Base-by-base conservation (phyloP, 1,140 invertebrate genomes). In the Mercenaria mercenaria region DNA sequence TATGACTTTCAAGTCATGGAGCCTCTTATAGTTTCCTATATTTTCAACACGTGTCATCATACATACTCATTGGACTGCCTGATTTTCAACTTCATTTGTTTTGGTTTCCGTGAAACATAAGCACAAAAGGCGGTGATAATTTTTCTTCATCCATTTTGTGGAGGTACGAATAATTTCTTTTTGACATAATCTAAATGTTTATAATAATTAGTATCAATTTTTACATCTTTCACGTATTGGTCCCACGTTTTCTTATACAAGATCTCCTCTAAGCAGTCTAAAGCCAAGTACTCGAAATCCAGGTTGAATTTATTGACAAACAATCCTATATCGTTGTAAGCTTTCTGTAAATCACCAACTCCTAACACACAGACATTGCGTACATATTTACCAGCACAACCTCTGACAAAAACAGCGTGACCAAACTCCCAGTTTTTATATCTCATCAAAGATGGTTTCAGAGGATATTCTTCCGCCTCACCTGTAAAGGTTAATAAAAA, bases 291-390 rank as follows among this genome's bases (percentile, higher is more conserved):
- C 76, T 95, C 85, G 74, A 82, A 92, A 26, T 92, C 61, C 10
- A 64, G n/a, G 79, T 92, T 90, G 67, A 95, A 94, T 84, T 95
- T 95, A 72, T 95, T 95, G 20, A 88, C 94, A 47, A 95, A 94
- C 37, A 94, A 59, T 79, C 93, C 94, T 34, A 79, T 84, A 69
- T 92, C 85, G n/a, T 52, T 81, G 11, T 83, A 87, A n/a, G 94
- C 82, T 29, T 69, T 37, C 1, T 92, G 89, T 0, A 96, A 87
- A 84, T 96, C 94, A 29, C 93, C 93, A 37, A 94, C 89, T 13
- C 93, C 94, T 41, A 95, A 92, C 8, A 95, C 91, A 85, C 95
- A 95, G 34, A 95, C 92, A 13, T 72, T 67, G 4, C 94, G 84
- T 0, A 92, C 92, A n/a, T 87, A 88, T n/a, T 92, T 89, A 0